A percentile compares a stretch with the other conserved stretches of the same genome.
These are phyloP conservation scores for Diarsia mendica DNA, from an alignment of 2,888 invertebrate species.

Conservation along the genomic window DNA sequence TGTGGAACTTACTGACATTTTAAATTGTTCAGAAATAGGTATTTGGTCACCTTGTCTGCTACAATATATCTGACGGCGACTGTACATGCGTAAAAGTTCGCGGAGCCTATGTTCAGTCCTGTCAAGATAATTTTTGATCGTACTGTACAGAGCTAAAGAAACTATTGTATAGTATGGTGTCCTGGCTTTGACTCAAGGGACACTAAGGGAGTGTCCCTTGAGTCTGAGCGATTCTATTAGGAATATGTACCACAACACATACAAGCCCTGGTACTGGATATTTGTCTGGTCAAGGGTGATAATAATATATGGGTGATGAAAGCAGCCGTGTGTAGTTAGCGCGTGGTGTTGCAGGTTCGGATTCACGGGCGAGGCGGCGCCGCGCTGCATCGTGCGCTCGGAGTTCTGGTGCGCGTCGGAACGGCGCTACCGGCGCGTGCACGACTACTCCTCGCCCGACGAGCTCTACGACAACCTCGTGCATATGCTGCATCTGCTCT, in stretches of 20 bases:
- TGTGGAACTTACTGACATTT: no score
- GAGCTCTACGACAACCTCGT: slow-evolving; percentile 96
- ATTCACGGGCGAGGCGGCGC: slow-evolving; percentile 96
- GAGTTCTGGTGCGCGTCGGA: slow-evolving; percentile 93
- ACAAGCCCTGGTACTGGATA: not conserved
- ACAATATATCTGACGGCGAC: no score
- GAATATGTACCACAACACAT: not conserved
- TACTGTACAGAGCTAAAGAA: not conserved
- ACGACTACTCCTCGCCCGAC: slow-evolving; percentile 91
- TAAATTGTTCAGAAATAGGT: no score
- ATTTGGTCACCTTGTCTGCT: no score
- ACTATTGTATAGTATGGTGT: not conserved
- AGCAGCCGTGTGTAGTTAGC: not conserved
- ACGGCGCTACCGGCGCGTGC: slow-evolving; percentile 91
- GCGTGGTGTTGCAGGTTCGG: slow-evolving; percentile 92
- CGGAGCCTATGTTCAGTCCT: no score
- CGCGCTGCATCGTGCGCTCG: slow-evolving; percentile 96
- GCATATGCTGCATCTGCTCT: slow-evolving; percentile 96
- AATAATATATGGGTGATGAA: no score
- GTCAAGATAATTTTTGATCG: no score
- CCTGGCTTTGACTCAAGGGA: not conserved
- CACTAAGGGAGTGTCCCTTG: no score
- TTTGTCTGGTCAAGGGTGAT: not conserved
- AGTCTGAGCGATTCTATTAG: not conserved
- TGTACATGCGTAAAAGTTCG: no score